Evolutionary conservation across 2,797 vertebrate genomes (phyloP).

Genomic region (Miichthys miiuy): DNA sequence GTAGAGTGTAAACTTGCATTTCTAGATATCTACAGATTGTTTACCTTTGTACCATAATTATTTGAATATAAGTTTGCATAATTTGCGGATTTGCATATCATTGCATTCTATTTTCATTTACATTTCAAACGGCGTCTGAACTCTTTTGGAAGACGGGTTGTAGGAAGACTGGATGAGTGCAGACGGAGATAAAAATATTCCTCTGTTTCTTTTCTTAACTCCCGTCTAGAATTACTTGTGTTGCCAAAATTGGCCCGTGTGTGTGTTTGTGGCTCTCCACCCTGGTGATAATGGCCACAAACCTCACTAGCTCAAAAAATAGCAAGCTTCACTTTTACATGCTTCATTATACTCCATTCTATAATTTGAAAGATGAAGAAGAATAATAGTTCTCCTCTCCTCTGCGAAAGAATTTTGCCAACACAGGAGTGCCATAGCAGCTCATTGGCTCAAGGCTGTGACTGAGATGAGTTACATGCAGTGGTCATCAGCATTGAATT

Average conservation of each 20-base stretch:
- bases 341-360: constrained; percentile 17
- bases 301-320: constrained; percentile 23
- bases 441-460: constrained; percentile 17
- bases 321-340: constrained; percentile 36
- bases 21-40: too few species aligned
- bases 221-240: constrained; percentile 64
- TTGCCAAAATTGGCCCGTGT: constrained; percentile 59
- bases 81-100: too few species aligned
- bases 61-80: too few species aligned
- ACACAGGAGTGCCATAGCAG: constrained; percentile 10
- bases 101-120: too few species aligned
- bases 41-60: too few species aligned
- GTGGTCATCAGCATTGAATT: constrained; percentile 27
- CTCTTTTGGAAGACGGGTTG: background rate
- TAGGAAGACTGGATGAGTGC: background rate
- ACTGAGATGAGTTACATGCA: constrained; percentile 38
- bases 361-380: constrained; percentile 51
- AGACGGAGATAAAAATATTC: constrained; percentile 59
- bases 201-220: constrained; percentile 56
- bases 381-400: constrained; percentile 29
- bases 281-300: constrained; percentile 76
- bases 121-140: too few species aligned
- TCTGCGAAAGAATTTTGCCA: constrained; percentile 9
- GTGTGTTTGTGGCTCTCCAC: constrained; percentile 69
- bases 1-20: too few species aligned